Evolutionary conservation across 2,113 vertebrate genomes (phyloP).

Genomic region (Bungarus multicinctus): DNA sequence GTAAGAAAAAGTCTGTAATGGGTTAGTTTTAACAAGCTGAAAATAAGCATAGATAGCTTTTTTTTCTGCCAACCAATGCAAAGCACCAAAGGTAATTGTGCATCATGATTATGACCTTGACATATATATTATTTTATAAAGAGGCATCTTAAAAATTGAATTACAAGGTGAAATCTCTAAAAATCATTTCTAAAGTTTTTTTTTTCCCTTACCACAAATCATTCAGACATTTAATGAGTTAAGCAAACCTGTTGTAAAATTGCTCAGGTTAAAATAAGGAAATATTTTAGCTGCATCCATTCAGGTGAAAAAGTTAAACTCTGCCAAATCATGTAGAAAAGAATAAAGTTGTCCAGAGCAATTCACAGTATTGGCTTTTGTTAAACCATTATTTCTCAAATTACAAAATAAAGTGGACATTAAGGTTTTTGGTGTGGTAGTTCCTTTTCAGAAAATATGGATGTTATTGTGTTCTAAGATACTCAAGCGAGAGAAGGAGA

Average conservation of each 20-base stretch:
- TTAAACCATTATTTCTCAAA: background rate
- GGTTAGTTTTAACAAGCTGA: background rate
- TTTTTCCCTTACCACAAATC: slow-evolving; percentile 56
- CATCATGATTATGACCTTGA: slow-evolving; percentile 18
- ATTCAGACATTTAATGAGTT: slow-evolving; percentile 53
- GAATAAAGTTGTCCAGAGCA: background rate
- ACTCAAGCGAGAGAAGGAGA: background rate
- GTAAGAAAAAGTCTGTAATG: background rate
- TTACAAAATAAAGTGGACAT: background rate
- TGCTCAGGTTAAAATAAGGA: slow-evolving; percentile 55
- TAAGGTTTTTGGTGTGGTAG: background rate
- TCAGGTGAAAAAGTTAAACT: background rate
- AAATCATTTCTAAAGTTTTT: slow-evolving; percentile 35
- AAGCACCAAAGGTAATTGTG: slow-evolving; percentile 27
- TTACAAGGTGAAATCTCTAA: slow-evolving; percentile 46
- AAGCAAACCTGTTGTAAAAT: slow-evolving; percentile 50
- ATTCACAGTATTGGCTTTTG: background rate
- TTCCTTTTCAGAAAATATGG: background rate
- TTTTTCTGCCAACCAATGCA: slow-evolving; percentile 37
- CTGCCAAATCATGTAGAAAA: background rate
- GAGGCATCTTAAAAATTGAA: slow-evolving; percentile 44
- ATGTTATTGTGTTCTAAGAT: background rate
- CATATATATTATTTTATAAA: slow-evolving; percentile 15
- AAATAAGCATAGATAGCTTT: background rate
- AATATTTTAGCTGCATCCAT: slow-evolving; percentile 10